phyloP scores from a whole-genome alignment of 2,888 invertebrate species.

The Macroteleia sp. region DNA sequence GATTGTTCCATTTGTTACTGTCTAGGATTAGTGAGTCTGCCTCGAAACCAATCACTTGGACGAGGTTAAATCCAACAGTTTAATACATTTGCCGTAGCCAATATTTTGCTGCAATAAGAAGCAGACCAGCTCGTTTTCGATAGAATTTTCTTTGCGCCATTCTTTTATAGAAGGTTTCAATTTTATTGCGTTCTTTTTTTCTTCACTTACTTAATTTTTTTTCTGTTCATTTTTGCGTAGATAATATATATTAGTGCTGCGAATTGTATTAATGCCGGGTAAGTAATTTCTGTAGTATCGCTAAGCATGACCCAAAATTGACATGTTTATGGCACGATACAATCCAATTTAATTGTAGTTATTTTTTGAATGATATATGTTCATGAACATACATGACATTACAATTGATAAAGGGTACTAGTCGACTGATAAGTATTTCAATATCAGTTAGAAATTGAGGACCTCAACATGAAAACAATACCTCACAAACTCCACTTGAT shows the following conservation, averaged over 20 bases:
- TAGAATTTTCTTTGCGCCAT: slow-evolving; percentile 30
- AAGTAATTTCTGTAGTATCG: slow-evolving; percentile 56
- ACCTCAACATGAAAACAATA: slow-evolving; percentile 24
- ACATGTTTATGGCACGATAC: slow-evolving; percentile 57
- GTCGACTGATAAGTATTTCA: slow-evolving; percentile 32
- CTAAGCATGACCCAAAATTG: slow-evolving; percentile 60
- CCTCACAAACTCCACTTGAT: slow-evolving; percentile 3
- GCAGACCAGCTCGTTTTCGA: slow-evolving; percentile 37
- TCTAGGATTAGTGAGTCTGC: slow-evolving; percentile 51
- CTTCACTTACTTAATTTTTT: too few relatives aligned
- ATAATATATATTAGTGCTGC: slow-evolving; percentile 32
- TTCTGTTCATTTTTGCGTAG: too few relatives aligned
- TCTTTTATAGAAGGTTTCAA: slow-evolving; percentile 15
- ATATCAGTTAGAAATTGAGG: slow-evolving; percentile 28
- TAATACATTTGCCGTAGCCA: slow-evolving; percentile 56
- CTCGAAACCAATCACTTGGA: slow-evolving; percentile 53
- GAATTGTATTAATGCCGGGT: slow-evolving; percentile 47
- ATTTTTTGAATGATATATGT: slow-evolving; percentile 43
- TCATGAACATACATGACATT: slow-evolving; percentile 45
- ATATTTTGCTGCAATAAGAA: slow-evolving; percentile 52
- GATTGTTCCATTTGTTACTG: slow-evolving; percentile 54
- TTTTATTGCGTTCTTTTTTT: slow-evolving; percentile 8
- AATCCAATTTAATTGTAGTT: slow-evolving; percentile 45
- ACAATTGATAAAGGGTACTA: slow-evolving; percentile 58
- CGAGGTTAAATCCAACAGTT: slow-evolving; percentile 44